Base-by-base conservation (phyloP, 2,888 invertebrate genomes). In the Cerastis leucographa region DNA sequence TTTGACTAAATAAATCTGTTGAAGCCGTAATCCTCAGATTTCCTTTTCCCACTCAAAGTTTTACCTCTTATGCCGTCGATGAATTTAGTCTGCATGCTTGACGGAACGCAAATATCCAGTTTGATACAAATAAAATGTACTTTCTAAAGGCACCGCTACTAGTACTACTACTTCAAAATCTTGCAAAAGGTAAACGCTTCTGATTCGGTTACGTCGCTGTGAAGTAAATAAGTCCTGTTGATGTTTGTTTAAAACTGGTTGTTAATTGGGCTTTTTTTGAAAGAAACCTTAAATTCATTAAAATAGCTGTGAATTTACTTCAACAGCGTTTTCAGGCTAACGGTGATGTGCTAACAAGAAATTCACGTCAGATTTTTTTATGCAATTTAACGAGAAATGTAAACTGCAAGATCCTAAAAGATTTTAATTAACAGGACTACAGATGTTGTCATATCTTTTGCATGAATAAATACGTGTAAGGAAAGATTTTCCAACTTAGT, bases 101-200 rank as follows among this genome's bases (percentile, higher is more conserved):
- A 66, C 42, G 68, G 71, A 77, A 44, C 49, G 74, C 67, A 74
- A 88, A 69, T 71, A 71, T 74, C 54, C n/a, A 75, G 70, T 22
- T 72, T 49, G 42, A 59, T 76, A 78, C 78, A 81, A 84, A 83
- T 78, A 85, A n/a, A 86, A 84, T 81, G 69, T 80, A 67, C 82
- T 82, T 79, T 25, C 42, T 83, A 51, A 42, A 70, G 56, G 71
- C n/a, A 61, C 29, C 44, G 66, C 29, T 44, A 54, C 65, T 64
- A 19, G 35, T 59, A 29, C 65, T 64, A 19, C 25, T 59, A 29
- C 11, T 71, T 59, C 51, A 59, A 65, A 71, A 35, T 66, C 49
- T 49, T 75, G 46, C 42, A 67, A 40, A 2, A 72, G 46, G 69
- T 42, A 74, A 83, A 71, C 17, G 69, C 54, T 69, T 78, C 62